Evolutionary conservation across 2,113 vertebrate species (phyloP).

Genomic region (Pseudopodoces humilis): DNA sequence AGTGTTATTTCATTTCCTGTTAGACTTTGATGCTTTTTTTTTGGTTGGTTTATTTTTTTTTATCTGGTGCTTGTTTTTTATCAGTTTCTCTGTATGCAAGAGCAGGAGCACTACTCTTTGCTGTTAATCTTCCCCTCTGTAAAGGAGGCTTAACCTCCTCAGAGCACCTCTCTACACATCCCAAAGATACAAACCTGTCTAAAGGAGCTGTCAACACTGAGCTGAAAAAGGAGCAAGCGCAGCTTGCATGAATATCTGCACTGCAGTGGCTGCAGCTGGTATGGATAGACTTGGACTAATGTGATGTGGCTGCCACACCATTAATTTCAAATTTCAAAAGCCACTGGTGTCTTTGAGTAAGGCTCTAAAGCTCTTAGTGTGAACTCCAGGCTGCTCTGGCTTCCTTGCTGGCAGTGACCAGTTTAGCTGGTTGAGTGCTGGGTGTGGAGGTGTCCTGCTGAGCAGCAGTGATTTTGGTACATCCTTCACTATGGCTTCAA

Average conservation of each 20-base stretch:
- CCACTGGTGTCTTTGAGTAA: background rate
- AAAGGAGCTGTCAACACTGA: background rate
- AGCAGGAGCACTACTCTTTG: background rate
- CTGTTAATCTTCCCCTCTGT: background rate
- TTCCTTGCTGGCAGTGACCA: background rate
- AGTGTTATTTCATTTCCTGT: background rate
- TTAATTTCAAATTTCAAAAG: background rate
- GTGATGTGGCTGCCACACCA: background rate
- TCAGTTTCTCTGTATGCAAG: background rate
- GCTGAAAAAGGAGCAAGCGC: background rate
- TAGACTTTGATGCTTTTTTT: background rate
- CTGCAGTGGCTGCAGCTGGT: background rate
- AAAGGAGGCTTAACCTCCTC: background rate
- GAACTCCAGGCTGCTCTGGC: background rate
- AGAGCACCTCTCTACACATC: background rate
- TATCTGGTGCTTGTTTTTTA: background rate
- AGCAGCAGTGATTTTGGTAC: background rate
- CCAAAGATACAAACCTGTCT: background rate
- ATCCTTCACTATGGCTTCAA: background rate
- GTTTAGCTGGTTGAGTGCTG: background rate
- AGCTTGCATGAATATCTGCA: background rate
- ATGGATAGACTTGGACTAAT: background rate
- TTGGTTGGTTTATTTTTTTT: background rate
- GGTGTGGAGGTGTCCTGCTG: background rate
- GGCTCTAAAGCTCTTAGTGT: background rate